A percentile compares a stretch with the other conserved stretches of the same genome.
Evolutionary conservation across 2,113 vertebrate genomes (phyloP).

Genomic region (Odontesthes bonariensis): DNA sequence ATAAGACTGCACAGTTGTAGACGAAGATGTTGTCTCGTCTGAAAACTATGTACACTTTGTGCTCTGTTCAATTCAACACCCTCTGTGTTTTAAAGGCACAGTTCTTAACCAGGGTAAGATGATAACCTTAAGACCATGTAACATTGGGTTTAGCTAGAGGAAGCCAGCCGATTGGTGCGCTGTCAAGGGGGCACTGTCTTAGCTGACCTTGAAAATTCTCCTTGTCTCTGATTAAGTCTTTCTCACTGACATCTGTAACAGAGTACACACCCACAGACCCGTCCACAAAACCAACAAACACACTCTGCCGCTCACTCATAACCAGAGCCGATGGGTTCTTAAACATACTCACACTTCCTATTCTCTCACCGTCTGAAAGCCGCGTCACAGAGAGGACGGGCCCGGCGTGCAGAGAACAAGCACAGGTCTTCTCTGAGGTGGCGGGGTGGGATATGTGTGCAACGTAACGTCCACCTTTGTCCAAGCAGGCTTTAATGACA

Average conservation of each 20-base stretch:
- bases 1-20: no score
- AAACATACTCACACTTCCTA: slow-evolving; percentile 74
- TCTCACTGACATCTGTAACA: slow-evolving; percentile 48
- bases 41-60: neutral
- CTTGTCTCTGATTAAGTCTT: slow-evolving; percentile 17
- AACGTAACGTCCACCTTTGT: slow-evolving; percentile 68
- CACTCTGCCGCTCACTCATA: slow-evolving; percentile 58
- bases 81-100: neutral
- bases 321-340: slow-evolving; percentile 68
- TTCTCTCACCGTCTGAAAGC: slow-evolving; percentile 70
- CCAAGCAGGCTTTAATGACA: slow-evolving; percentile 70
- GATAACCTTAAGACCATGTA: slow-evolving; percentile 51
- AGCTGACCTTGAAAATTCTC: slow-evolving; percentile 1
- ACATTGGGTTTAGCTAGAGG: slow-evolving; percentile 64
- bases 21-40: neutral
- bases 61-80: neutral
- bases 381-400: slow-evolving; percentile 72
- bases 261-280: slow-evolving; percentile 82
- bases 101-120: neutral
- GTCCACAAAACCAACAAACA: slow-evolving; percentile 84
- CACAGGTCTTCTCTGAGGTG: slow-evolving; percentile 29
- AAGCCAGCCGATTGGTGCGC: slow-evolving; percentile 50
- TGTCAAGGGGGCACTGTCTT: slow-evolving; percentile 56
- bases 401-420: slow-evolving; percentile 64
- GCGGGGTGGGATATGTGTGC: slow-evolving; percentile 66